These are phyloP conservation scores for Sitodiplosis mosellana DNA, from an alignment of 1,140 invertebrate genomes.

Conservation along the genomic window DNA sequence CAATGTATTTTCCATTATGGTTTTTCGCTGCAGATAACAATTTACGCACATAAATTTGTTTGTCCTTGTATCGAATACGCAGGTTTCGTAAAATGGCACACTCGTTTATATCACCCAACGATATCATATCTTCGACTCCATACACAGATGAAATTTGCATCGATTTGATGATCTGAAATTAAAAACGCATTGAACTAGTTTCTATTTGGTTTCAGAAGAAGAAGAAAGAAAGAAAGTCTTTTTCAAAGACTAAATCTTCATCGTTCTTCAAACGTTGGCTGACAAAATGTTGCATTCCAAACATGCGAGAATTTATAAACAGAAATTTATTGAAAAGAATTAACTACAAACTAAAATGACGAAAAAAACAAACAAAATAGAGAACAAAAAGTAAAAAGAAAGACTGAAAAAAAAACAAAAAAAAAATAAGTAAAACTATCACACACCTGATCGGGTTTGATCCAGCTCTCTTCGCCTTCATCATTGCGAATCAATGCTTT, in stretches of 20 bases:
- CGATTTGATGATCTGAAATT: slow-evolving; percentile 42
- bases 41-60: slow-evolving; percentile 72
- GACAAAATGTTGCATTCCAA: too few species aligned
- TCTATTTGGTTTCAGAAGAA: not conserved
- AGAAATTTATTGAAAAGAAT: too few species aligned
- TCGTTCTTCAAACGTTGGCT: too few species aligned
- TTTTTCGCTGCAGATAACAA: too few species aligned
- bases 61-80: slow-evolving; percentile 73
- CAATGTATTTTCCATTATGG: too few species aligned
- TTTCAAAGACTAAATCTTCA: not conserved
- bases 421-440: too few species aligned
- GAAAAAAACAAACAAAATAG: too few species aligned
- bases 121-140: slow-evolving; percentile 90
- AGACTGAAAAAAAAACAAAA: too few species aligned
- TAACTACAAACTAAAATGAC: too few species aligned
- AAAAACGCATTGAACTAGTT: too few species aligned
- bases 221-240: slow-evolving; percentile 3
- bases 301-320: too few species aligned
- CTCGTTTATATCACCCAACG: slow-evolving; percentile 78
- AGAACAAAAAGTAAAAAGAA: slow-evolving; percentile 1
- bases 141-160: slow-evolving; percentile 73
- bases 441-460: slow-evolving; percentile 23
- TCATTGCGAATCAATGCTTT: slow-evolving; percentile 60
- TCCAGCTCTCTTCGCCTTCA: slow-evolving; percentile 43
- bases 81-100: slow-evolving; percentile 82